Evolutionary conservation across 2,888 invertebrate genomes (phyloP).

Genomic region (Gastracanthus pulcherrimus): DNA sequence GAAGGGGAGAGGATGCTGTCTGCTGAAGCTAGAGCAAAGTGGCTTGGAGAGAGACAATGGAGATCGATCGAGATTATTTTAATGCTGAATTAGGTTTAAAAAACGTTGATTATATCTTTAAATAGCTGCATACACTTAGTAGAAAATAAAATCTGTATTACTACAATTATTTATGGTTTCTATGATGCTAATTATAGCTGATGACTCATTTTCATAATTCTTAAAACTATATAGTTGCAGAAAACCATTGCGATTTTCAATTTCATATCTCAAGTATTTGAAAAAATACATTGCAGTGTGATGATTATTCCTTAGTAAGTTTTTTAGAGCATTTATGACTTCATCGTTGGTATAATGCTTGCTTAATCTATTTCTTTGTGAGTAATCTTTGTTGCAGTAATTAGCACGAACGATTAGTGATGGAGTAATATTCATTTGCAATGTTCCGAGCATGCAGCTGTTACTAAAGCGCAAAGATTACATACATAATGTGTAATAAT

Average conservation of each 20-base stretch:
- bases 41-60: neutral
- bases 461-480: neutral
- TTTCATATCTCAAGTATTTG: too few relatives aligned
- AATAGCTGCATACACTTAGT: too few relatives aligned
- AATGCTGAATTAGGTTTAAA: too few relatives aligned
- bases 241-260: too few relatives aligned
- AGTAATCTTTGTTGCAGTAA: neutral
- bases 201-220: neutral
- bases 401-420: conserved; percentile 17
- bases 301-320: neutral
- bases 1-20: conserved; percentile 8
- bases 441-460: conserved; percentile 5
- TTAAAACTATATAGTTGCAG: too few relatives aligned
- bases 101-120: too few relatives aligned
- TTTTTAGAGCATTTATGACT: neutral
- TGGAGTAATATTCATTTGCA: conserved; percentile 14
- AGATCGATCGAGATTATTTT: too few relatives aligned
- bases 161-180: too few relatives aligned
- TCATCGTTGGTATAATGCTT: neutral
- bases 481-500: neutral
- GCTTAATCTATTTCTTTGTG: conserved; percentile 15
- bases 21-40: too few relatives aligned
- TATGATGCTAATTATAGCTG: too few relatives aligned
- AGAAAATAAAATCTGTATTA: too few relatives aligned
- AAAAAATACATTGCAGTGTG: too few relatives aligned